phyloP scores from a whole-genome alignment of 2,113 vertebrate species.

The Hoplias malabaricus region DNA sequence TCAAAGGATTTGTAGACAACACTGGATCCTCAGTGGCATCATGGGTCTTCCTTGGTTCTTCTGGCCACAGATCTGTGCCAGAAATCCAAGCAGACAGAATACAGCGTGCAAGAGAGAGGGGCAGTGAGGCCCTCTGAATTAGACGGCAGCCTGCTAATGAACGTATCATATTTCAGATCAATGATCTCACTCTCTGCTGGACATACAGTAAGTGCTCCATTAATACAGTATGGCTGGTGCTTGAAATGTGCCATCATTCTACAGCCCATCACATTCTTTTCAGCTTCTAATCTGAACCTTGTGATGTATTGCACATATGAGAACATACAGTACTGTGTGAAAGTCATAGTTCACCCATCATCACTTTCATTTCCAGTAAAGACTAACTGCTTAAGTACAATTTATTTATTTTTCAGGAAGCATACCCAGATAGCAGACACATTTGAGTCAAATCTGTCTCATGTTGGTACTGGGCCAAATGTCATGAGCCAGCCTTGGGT shows the following conservation, averaged over 20 bases:
- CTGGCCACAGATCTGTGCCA: neutral
- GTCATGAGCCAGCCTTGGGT: too few relatives aligned
- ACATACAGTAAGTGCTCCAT: conserved; percentile 27
- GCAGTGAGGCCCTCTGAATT: neutral
- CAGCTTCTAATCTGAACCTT: neutral
- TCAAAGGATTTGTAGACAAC: neutral
- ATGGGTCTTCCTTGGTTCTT: neutral
- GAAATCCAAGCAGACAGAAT: neutral
- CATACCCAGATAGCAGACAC: too few relatives aligned
- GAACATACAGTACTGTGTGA: too few relatives aligned
- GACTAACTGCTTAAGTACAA: too few relatives aligned
- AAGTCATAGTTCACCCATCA: too few relatives aligned
- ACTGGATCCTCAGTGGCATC: neutral
- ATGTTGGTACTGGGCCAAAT: too few relatives aligned
- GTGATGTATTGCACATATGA: neutral
- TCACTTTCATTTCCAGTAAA: too few relatives aligned
- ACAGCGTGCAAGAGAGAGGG: neutral
- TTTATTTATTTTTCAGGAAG: too few relatives aligned
- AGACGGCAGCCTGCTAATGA: conserved; percentile 28
- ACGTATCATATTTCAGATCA: conserved; percentile 23
- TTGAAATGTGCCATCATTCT: neutral
- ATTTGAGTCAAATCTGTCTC: too few relatives aligned
- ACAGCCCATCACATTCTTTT: neutral
- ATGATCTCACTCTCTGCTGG: conserved; percentile 8
- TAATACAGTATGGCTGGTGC: conserved; percentile 8